phyloP scores from a whole-genome alignment of 2,113 vertebrate species.

The Pterocles gutturalis region DNA sequence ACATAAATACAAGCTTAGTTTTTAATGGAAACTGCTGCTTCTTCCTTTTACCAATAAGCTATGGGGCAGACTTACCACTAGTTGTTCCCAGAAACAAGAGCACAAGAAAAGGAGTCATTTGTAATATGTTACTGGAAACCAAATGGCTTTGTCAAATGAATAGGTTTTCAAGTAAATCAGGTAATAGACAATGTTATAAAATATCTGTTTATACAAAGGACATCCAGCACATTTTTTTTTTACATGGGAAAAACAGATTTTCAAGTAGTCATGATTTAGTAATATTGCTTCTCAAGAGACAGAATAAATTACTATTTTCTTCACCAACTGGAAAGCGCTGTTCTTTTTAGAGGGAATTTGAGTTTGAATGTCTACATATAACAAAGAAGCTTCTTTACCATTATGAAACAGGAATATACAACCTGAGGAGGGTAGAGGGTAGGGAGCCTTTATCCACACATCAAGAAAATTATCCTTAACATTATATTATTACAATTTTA shows the following conservation, averaged over 20 bases:
- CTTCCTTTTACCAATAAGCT: constrained; percentile 31
- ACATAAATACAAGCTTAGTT: background rate
- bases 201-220: background rate
- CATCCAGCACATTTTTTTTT: background rate
- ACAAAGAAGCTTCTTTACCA: background rate
- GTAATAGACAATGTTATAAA: background rate
- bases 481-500: background rate
- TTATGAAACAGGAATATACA: background rate
- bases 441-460: background rate
- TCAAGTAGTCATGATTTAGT: background rate
- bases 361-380: background rate
- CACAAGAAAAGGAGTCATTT: background rate
- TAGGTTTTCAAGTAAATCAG: background rate
- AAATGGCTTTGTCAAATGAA: background rate
- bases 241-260: background rate
- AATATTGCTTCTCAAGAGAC: background rate
- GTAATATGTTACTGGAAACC: constrained; percentile 35
- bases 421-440: background rate
- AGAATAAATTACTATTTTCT: background rate
- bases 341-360: background rate
- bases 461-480: background rate
- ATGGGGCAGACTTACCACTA: background rate
- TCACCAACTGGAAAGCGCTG: background rate
- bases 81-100: constrained; percentile 11
- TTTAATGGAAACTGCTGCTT: background rate